Base-by-base conservation (phyloP, 92 coral and sea anemone genomes). In the Phenganax marumi region DNA sequence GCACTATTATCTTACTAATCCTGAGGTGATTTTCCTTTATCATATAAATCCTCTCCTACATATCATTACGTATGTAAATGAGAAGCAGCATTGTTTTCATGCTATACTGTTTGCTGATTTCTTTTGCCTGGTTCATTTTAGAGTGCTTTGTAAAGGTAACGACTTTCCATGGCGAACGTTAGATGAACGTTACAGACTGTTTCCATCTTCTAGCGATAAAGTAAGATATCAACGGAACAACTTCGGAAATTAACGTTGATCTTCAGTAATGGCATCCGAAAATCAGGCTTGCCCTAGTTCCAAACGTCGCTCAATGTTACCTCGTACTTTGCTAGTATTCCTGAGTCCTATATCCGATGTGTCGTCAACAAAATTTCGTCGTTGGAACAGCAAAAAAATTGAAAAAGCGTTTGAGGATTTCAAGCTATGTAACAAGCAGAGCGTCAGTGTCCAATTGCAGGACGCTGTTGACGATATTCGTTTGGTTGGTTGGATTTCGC, bases 401-500 rank as follows among this genome's bases (percentile, higher is more conserved):
- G 83, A 62, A 18, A 62, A 23, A 48, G 73, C 49, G 51, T 78
- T 78, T 53, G 72, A 63, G 49, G 73, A 78, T 26, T 78, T 78
- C 60, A 60, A 62, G 58, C 65, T 21, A 50, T 78, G 83, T 17
- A 78, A 78, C 50, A 61, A 78, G 63, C 83, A 78, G 8, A 62
- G 83, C 19, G 18, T 78, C 23, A 78, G 52, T 78, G 83, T 78
- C 10, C 83, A 19, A 49, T 51, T 78, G 60, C 49, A 50, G 24
- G 83, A 78, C 48, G 83, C 83, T 46, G 60, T 96, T 62, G 88
- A 87, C 18, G 99, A 96, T 25, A 87, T 96, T 17, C 89, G 91
- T 0, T 88, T 92, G 12, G 92, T 90, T 23, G 97, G 97, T 0
- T 96, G 99, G 97, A 87, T 96, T 24, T 89, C 88, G 52, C 99